Evolutionary conservation across 1,140 invertebrate species (phyloP).

Genomic region (Agrilus planipennis): DNA sequence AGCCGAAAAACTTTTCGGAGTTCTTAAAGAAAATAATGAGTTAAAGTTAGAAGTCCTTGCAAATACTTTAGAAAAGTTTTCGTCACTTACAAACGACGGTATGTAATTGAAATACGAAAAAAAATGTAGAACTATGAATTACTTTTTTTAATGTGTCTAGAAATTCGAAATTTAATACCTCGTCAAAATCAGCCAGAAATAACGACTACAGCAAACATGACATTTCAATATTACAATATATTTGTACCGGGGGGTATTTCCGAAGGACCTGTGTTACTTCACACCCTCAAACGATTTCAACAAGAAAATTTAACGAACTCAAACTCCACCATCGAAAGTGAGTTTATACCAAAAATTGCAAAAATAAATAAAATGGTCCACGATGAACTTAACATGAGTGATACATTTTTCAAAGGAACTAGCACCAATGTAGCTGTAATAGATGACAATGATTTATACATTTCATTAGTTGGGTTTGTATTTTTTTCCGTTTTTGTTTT

Average conservation of each 20-base stretch:
- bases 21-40: too few species aligned
- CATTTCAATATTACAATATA: conserved; percentile 28
- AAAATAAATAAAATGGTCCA: conserved; percentile 21
- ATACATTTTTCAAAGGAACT: conserved; percentile 33
- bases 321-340: conserved; percentile 14
- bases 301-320: conserved; percentile 25
- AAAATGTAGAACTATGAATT: too few species aligned
- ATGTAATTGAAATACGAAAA: too few species aligned
- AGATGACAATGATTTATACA: conserved; percentile 55
- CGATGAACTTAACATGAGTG: conserved; percentile 26
- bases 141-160: too few species aligned
- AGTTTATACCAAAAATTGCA: conserved; percentile 20
- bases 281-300: conserved; percentile 23
- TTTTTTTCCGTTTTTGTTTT: too few species aligned
- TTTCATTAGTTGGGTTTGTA: conserved; percentile 57
- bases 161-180: too few species aligned
- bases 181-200: conserved; percentile 20
- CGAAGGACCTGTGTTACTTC: conserved; percentile 23
- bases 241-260: conserved; percentile 24
- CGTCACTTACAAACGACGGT: too few species aligned
- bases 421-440: conserved; percentile 49
- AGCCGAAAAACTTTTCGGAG: too few species aligned
- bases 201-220: conserved; percentile 19
- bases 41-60: too few species aligned
- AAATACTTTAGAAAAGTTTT: too few species aligned